These are phyloP conservation scores for Sepioteuthis lessoniana DNA, from an alignment of 2,888 invertebrate genomes.

Conservation along the genomic window DNA sequence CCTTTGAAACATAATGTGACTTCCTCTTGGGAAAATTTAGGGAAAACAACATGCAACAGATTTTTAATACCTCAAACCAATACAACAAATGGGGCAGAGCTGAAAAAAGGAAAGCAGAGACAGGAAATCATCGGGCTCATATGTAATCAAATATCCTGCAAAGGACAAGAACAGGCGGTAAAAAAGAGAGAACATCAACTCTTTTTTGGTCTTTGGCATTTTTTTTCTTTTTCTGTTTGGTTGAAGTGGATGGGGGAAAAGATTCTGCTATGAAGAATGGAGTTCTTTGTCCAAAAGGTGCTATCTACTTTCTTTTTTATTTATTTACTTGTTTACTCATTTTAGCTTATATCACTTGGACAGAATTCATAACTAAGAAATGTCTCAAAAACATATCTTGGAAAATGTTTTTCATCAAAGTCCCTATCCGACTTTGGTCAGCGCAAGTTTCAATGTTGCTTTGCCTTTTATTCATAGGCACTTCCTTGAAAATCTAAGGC, in stretches of 20 bases:
- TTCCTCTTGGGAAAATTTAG: neutral
- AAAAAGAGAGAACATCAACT: neutral
- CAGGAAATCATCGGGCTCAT: neutral
- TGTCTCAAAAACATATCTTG: neutral
- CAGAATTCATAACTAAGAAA: neutral
- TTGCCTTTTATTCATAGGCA: neutral
- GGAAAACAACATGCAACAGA: neutral
- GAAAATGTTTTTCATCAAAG: neutral
- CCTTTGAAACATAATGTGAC: neutral
- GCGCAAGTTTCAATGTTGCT: neutral
- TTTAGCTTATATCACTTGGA: neutral
- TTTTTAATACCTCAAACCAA: neutral
- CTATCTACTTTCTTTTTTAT: neutral
- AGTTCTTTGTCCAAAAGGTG: neutral
- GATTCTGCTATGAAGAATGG: neutral
- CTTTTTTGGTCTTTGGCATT: neutral
- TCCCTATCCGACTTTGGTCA: neutral
- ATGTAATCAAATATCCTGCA: conserved; percentile 21
- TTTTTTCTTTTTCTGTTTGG: neutral
- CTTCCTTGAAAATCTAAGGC: neutral
- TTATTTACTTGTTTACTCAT: neutral
- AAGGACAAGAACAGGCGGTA: neutral
- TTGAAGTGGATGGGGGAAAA: too few species aligned
- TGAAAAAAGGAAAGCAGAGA: too few species aligned
- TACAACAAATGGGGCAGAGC: neutral